Conservation (phyloP, 2,888 invertebrate species). For the Dryocosmus kuriphilus region DNA sequence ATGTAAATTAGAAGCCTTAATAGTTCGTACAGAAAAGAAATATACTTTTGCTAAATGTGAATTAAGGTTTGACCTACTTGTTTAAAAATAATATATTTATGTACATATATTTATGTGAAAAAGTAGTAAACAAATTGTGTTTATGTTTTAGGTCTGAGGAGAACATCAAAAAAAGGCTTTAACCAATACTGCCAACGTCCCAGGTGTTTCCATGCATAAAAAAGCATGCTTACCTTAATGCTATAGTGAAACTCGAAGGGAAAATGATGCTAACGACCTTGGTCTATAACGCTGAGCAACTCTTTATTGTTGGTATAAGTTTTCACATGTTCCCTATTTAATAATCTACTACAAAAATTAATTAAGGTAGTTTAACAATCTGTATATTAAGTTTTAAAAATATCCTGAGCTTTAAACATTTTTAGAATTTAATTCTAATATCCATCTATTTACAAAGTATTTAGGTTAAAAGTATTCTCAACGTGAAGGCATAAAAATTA, state of each 20-base stretch:
- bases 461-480: too few species aligned
- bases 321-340: neutral
- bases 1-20: too few species aligned
- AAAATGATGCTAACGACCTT: conserved; percentile 81
- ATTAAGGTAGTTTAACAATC: neutral
- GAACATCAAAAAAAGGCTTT: conserved; percentile 82
- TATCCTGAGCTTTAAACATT: too few species aligned
- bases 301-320: conserved; percentile 89
- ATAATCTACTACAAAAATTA: neutral
- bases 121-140: neutral
- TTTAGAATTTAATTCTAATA: too few species aligned
- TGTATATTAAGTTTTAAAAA: neutral
- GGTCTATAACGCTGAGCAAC: conserved; percentile 89
- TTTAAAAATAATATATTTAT: too few species aligned
- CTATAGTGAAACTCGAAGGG: conserved; percentile 88
- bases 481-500: too few species aligned
- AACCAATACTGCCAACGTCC: conserved; percentile 81
- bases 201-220: conserved; percentile 86
- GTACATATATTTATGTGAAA: neutral
- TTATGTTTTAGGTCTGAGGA: conserved; percentile 78
- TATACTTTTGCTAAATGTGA: too few species aligned
- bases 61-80: too few species aligned
- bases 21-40: too few species aligned
- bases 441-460: too few species aligned
- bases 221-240: conserved; percentile 92